phyloP scores from a whole-genome alignment of 2,797 vertebrate species.

The Rachycentron canadum region DNA sequence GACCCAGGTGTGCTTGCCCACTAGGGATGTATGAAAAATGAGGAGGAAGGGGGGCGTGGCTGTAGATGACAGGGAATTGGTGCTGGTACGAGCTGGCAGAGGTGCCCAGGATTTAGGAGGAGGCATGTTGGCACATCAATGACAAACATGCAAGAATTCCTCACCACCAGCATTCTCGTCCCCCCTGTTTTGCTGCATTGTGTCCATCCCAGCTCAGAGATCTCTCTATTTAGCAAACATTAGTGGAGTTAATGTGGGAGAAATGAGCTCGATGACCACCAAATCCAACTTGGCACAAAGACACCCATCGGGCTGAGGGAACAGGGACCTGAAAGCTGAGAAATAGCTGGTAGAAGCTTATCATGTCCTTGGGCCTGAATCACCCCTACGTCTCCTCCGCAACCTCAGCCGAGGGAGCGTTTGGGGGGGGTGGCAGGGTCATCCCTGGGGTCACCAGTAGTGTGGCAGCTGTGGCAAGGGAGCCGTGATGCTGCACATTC shows the following conservation, averaged over 20 bases:
- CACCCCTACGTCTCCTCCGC: conserved; percentile 53
- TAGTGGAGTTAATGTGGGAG: conserved; percentile 81
- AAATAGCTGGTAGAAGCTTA: conserved; percentile 73
- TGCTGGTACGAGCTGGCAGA: conserved; percentile 73
- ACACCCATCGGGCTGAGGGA: conserved; percentile 39
- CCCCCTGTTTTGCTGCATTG: conserved; percentile 38
- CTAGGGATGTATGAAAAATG: conserved; percentile 77
- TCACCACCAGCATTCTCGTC: conserved; percentile 15
- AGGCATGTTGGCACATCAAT: conserved; percentile 62
- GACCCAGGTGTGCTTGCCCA: conserved; percentile 80
- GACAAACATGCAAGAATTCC: conserved; percentile 53
- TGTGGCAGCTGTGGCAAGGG: conserved; percentile 72
- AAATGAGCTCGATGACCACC: conserved; percentile 76
- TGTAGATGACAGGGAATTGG: conserved; percentile 62
- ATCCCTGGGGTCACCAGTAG: conserved; percentile 68
- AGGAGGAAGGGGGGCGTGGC: conserved; percentile 54
- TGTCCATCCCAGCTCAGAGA: conserved; percentile 65
- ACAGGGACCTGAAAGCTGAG: conserved; percentile 61
- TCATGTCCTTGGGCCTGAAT: conserved; percentile 76
- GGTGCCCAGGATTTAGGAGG: conserved; percentile 67
- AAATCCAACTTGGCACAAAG: conserved; percentile 75
- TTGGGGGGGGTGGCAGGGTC: conserved; percentile 62
- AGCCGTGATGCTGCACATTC: conserved; percentile 70
- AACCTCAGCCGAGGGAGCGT: conserved; percentile 14
- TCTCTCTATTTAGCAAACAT: conserved; percentile 81